Evolutionary conservation across 1,140 invertebrate species (phyloP).

Genomic region (Bombyx mori): DNA sequence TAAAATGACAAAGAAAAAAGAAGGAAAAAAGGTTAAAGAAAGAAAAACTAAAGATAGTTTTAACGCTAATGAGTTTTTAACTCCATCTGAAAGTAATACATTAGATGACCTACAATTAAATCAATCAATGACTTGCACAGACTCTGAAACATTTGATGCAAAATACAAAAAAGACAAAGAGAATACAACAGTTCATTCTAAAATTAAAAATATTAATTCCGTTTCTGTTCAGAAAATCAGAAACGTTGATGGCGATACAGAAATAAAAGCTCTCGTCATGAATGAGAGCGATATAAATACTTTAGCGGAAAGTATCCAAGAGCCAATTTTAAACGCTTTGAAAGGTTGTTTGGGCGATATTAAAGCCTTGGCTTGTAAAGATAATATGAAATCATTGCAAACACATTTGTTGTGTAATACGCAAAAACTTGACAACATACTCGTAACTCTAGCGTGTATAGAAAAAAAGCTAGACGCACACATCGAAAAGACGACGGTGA

Average conservation of each 20-base stretch:
- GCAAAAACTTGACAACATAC: conserved; percentile 37
- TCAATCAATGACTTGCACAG: conserved; percentile 37
- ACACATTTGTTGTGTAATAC: conserved; percentile 27
- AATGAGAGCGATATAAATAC: conserved; percentile 44
- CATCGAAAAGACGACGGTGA: conserved; percentile 7
- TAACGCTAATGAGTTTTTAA: conserved; percentile 31
- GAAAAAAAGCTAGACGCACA: conserved; percentile 31
- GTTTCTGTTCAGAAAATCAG: no score
- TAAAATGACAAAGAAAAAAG: conserved; percentile 19
- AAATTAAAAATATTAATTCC: no score
- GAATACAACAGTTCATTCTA: no score
- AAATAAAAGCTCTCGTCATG: conserved; percentile 60
- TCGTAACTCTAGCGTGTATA: conserved; percentile 32
- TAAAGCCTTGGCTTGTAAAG: conserved; percentile 17
- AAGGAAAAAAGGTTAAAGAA: conserved; percentile 20
- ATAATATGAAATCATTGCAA: conserved; percentile 26
- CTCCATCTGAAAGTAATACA: conserved; percentile 40
- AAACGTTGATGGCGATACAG: conserved; percentile 28
- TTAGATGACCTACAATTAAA: conserved; percentile 48
- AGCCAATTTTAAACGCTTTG: conserved; percentile 37
- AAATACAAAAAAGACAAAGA: conserved; percentile 28
- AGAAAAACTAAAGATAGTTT: conserved; percentile 25
- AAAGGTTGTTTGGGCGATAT: conserved; percentile 38
- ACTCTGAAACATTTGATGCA: conserved; percentile 45
- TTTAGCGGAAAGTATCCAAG: conserved; percentile 40